Percentiles rank a stretch among this genome's conserved stretches.
Conservation (phyloP, 2,113 vertebrate genomes). For the Sinocyclocheilus maitianheensis region DNA sequence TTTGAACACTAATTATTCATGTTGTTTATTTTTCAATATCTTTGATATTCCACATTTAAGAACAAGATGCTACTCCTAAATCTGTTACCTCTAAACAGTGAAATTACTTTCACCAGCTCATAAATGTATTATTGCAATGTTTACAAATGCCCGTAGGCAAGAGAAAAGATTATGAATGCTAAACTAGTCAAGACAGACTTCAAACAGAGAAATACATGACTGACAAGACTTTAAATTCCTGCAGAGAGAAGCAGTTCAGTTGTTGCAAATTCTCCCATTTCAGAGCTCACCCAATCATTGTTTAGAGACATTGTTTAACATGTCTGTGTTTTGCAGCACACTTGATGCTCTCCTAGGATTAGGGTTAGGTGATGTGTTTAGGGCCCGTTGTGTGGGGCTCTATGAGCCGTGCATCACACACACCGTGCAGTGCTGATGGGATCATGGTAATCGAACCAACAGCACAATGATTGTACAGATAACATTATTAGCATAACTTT, state of each 20-base stretch:
- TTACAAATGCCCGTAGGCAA: background rate
- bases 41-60: too few species aligned
- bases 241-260: background rate
- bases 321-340: background rate
- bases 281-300: background rate
- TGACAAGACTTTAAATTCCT: background rate
- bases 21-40: too few species aligned
- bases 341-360: too few species aligned
- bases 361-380: too few species aligned
- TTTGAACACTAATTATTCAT: background rate
- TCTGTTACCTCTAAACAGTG: background rate
- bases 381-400: too few species aligned
- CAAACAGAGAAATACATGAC: too few species aligned
- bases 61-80: background rate
- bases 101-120: background rate
- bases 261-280: background rate
- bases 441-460: background rate
- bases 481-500: background rate
- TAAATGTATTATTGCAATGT: background rate
- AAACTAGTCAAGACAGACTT: background rate
- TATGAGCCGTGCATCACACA: too few species aligned
- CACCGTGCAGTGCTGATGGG: too few species aligned
- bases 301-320: background rate
- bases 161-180: background rate
- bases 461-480: background rate